Conservation (phyloP, 1,140 invertebrate species). For the Drosophila ercepeae region DNA sequence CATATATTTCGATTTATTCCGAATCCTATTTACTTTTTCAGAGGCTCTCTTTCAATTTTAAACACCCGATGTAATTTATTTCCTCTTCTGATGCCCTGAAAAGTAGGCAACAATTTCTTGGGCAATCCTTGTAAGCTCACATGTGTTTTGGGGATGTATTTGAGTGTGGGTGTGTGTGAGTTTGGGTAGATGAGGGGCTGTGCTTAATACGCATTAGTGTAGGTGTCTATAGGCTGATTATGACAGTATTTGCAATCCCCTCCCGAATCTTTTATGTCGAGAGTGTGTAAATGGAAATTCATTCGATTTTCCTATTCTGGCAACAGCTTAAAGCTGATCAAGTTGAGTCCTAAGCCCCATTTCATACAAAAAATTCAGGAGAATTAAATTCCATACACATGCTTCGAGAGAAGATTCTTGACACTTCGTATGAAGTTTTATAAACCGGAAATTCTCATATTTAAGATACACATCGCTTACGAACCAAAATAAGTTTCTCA, state of each 20-base stretch:
- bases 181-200: conserved; percentile 1
- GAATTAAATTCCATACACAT: conserved; percentile 1
- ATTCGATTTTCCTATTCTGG: background rate
- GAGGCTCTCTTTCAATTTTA: conserved; percentile 1
- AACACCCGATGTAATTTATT: conserved; percentile 31
- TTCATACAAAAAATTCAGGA: background rate
- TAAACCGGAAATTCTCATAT: background rate
- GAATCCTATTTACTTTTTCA: conserved; percentile 11
- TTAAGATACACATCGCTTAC: background rate
- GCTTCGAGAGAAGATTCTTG: background rate
- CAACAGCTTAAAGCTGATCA: conserved; percentile 26
- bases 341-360: conserved; percentile 6
- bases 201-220: conserved; percentile 49
- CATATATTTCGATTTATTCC: conserved; percentile 27
- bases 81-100: conserved; percentile 3
- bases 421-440: background rate
- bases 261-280: conserved; percentile 19
- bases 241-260: conserved; percentile 26
- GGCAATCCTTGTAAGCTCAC: conserved; percentile 45
- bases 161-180: conserved; percentile 2
- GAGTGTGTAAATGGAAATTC: conserved; percentile 33
- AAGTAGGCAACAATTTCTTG: conserved; percentile 33
- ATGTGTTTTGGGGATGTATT: conserved; percentile 3
- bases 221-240: conserved; percentile 48
- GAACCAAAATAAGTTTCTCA: background rate